Conservation (phyloP, 2,113 vertebrate species). For the Zosterops borbonicus region DNA sequence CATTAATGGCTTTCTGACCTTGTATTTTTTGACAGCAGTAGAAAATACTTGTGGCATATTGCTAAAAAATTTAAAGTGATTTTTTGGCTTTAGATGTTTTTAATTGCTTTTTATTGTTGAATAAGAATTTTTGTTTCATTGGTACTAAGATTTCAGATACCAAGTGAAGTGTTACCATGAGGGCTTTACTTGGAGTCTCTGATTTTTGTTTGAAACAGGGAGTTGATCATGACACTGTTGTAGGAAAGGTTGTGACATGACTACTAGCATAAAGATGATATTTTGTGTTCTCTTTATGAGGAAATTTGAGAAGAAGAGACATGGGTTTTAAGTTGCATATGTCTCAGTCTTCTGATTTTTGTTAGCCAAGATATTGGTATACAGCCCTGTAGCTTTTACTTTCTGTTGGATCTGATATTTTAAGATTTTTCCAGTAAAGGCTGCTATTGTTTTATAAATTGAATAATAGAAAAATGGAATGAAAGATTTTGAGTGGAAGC, state of each 20-base stretch:
- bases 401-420: background rate
- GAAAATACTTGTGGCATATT: background rate
- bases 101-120: background rate
- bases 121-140: background rate
- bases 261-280: background rate
- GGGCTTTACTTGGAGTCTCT: background rate
- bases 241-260: background rate
- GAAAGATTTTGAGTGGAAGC: background rate
- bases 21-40: background rate
- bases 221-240: background rate
- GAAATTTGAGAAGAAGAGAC: background rate
- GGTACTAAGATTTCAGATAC: background rate
- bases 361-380: background rate
- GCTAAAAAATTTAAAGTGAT: background rate
- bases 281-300: background rate
- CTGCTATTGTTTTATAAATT: background rate
- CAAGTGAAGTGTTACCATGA: background rate
- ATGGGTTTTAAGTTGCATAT: accelerated
- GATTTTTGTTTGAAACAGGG: background rate
- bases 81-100: background rate
- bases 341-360: background rate
- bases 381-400: background rate
- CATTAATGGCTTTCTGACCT: background rate
- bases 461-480: background rate
- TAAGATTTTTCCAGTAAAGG: background rate